Evolutionary conservation across 2,113 vertebrate genomes (phyloP), one percentile per base, ranked within the genome.

Genomic region (Dissostichus mawsoni): DNA sequence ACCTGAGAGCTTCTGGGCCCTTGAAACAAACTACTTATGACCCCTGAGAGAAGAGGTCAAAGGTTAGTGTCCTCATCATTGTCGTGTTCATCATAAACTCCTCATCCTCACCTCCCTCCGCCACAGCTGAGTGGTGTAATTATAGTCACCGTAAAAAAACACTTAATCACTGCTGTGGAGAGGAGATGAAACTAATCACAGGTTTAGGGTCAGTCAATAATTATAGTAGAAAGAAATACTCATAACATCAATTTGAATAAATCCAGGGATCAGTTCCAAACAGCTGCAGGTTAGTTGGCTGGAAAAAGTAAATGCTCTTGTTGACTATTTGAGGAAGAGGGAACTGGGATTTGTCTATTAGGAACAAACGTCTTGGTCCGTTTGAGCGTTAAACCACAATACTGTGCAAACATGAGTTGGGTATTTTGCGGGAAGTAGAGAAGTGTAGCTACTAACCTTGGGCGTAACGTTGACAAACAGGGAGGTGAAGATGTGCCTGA

Each of bases 301-400:
- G 63, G 52, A 76, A 69, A 63, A 10, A 57, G 3, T 7, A 25
- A 29, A 51, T 45, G 58, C 57, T 56, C 14, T 75, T n/a, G 53
- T 20, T n/a, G 36, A 14, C 36, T 48, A 20, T 70, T 61, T 55
- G 11, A 25, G 18, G 61, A 80, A 84, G 58, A 78, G 7, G 53
- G 53, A 82, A 74, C 55, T 51, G 25, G 13, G n/a, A 68, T 44
- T 41, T 47, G 17, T 53, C 16, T 50, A 36, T 53, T 18, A 53
- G n/a, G 74, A 50, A 58, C 13, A 55, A 53, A 52, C 44, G 4
- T 55, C 7, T 14, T 41, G 29, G 13, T 45, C 11, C 9, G 48
- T 18, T 58, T 66, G 44, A 79, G 48, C 36, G 25, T 36, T 29
- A 29, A 29, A 29, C 29, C 36, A 56, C 20, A 50, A 48, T 36